These are phyloP conservation scores for Trissonchulus latispiculum DNA, from an alignment of 2,888 invertebrate species.

Conservation along the genomic window DNA sequence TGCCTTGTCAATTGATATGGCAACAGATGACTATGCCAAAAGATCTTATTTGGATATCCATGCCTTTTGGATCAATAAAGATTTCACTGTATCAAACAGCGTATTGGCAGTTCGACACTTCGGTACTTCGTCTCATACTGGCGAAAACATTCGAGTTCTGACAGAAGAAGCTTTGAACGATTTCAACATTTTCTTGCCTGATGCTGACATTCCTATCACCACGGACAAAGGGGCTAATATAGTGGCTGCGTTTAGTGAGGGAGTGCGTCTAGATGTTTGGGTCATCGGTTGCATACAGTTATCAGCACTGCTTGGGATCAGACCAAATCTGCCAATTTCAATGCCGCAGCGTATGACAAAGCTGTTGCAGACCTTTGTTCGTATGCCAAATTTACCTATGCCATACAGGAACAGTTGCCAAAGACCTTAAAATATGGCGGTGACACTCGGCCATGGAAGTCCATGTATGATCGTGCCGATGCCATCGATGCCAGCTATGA, in stretches of 20 bases:
- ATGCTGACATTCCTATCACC: background rate
- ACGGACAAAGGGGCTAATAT: constrained; percentile 4
- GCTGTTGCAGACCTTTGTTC: background rate
- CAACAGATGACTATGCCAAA: background rate
- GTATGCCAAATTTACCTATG: background rate
- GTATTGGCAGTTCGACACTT: background rate
- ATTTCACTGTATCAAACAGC: background rate
- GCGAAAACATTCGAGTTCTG: background rate
- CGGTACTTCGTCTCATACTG: background rate
- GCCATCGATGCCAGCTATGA: background rate
- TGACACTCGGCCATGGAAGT: background rate
- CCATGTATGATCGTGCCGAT: background rate
- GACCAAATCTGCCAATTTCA: background rate
- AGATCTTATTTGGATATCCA: background rate
- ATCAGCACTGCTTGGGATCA: background rate
- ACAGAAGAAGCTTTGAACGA: background rate
- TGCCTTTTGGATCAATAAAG: background rate
- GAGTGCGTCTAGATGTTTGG: background rate
- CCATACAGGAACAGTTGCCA: background rate
- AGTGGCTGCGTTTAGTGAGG: background rate
- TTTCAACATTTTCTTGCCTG: background rate
- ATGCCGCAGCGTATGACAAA: background rate
- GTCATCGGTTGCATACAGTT: background rate
- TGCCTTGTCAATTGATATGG: background rate
- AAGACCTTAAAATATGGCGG: too few species aligned